Base-by-base conservation (phyloP, 2,888 invertebrate genomes). In the Trimorus sp. region DNA sequence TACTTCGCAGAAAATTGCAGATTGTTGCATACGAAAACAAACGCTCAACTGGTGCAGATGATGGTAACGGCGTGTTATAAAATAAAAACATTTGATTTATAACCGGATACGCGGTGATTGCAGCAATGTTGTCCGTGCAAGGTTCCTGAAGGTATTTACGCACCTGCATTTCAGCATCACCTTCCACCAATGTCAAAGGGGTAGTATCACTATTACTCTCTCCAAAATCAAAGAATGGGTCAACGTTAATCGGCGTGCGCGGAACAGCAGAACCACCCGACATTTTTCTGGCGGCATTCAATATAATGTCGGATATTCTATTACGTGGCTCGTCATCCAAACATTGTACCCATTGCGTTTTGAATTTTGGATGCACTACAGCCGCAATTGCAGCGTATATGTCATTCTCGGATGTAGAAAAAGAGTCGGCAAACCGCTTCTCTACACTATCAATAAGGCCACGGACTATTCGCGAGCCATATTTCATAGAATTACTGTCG, bases 21-120 rank as follows among this genome's bases (percentile, higher is more conserved):
- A 51, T 51, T 51, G 49, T 51, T 14, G 49, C 49, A 51, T 51
- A 51, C 12, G 49, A 51, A 14, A 51, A 51, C 7, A 51, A 14
- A n/a, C 49, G 49, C 14, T 51, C 49, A n/a, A 51, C 49, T 14
- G 15, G 49, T 1, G 49, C 15, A 51, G 49, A 51, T 12, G 49
- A 51, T 51, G 49, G n/a, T 7, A 51, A n/a, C 7, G 49, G 49
- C 49, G 49, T 51, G 14, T 51, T 51, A 14, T 51, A 51, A 11
- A 9, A 11, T 12, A 45, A 45, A 45, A 45, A 45, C 11, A 45
- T 26, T 26, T 26, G 45, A 11, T 45, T 12, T 45, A 45, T 12
- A 45, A 45, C 45, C 12, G 45, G 45, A 12, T 45, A 45, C 11
- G 11, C 11, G 45, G 12, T 11, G 12, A 45, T 45, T 45, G 6